These are phyloP conservation scores for Dendrocincla fuliginosa DNA, from an alignment of 2,797 vertebrate species.

Conservation along the genomic window DNA sequence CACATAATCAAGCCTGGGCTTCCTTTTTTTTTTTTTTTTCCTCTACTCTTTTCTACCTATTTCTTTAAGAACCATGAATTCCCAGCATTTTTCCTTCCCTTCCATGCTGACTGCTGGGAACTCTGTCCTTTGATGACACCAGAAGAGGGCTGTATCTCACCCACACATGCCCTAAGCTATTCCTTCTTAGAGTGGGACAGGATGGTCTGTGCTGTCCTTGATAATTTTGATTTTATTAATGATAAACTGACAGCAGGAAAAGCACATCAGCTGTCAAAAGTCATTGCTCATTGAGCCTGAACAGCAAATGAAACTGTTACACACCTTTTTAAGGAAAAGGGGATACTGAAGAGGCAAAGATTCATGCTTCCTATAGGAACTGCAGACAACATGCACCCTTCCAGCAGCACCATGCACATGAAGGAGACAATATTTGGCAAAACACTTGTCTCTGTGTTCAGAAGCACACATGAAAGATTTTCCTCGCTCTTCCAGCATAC, in stretches of 20 bases:
- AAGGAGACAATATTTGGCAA: neutral
- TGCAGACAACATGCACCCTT: neutral
- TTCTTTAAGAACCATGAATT: neutral
- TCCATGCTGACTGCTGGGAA: neutral
- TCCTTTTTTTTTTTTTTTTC: neutral
- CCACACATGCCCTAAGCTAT: neutral
- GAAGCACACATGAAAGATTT: neutral
- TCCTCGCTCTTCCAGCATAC: neutral
- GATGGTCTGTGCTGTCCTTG: neutral
- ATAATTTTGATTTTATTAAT: neutral
- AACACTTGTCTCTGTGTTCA: neutral
- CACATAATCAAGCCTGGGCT: neutral
- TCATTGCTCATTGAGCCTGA: neutral
- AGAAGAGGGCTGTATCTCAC: neutral
- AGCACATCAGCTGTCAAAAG: conserved; percentile 13
- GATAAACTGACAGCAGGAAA: neutral
- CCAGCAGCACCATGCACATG: neutral
- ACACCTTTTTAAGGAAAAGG: neutral
- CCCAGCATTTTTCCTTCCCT: neutral
- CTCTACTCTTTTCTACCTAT: neutral
- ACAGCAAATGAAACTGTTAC: neutral
- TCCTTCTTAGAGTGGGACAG: neutral
- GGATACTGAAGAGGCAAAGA: neutral
- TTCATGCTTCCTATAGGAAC: neutral
- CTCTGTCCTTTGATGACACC: neutral